Percentiles rank a stretch among this genome's conserved stretches.
Conservation (phyloP, 1,140 invertebrate species). For the Dermatophagoides farinae region DNA sequence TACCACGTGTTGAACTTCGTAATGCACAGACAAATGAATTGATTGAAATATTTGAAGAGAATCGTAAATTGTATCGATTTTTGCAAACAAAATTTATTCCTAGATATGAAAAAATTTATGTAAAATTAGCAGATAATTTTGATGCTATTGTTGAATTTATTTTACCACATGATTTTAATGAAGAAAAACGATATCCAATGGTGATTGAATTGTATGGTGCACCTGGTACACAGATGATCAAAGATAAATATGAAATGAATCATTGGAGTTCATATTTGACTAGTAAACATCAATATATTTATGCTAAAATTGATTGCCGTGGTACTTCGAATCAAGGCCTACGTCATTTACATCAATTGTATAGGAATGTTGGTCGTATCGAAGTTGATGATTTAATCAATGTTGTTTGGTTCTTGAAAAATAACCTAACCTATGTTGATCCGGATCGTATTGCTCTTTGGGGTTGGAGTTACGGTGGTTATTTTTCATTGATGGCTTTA, state of each 20-base stretch:
- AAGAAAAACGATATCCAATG: conserved; percentile 72
- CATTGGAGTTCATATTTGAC: conserved; percentile 26
- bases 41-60: conserved; percentile 1
- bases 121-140: neutral
- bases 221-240: conserved; percentile 50
- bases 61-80: neutral
- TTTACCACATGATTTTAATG: conserved; percentile 60
- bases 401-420: conserved; percentile 49
- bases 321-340: conserved; percentile 67
- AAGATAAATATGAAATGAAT: conserved; percentile 21
- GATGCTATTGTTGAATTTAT: conserved; percentile 49
- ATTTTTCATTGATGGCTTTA: conserved; percentile 54
- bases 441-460: conserved; percentile 44
- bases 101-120: neutral
- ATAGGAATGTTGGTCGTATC: conserved; percentile 58
- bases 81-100: conserved; percentile 1
- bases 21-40: conserved; percentile 1
- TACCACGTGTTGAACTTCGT: conserved; percentile 3
- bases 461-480: conserved; percentile 40
- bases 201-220: conserved; percentile 67
- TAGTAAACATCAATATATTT: conserved; percentile 27
- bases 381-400: conserved; percentile 71
- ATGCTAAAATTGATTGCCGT: conserved; percentile 66
- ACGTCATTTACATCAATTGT: conserved; percentile 53
- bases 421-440: conserved; percentile 52